Percentiles rank a stretch among this genome's conserved stretches.
These are phyloP conservation scores for Typhlichthys eigenmanni DNA, from an alignment of 2,797 vertebrate species.

Conservation along the genomic window DNA sequence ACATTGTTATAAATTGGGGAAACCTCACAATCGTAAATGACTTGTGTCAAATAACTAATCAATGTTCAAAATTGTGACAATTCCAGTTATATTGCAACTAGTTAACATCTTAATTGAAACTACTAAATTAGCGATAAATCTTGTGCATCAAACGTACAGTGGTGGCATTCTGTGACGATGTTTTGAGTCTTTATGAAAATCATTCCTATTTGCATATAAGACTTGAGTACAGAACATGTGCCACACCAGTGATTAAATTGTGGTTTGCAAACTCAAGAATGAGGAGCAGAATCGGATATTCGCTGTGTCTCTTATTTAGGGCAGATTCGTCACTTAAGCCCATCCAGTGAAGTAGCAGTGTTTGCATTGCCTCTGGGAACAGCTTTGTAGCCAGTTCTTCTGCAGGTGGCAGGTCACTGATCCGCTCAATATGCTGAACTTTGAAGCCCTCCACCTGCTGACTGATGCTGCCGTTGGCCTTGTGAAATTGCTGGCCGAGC, in stretches of 20 bases:
- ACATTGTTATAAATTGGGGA: too few relatives aligned
- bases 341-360: constrained; percentile 84
- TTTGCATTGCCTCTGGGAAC: constrained; percentile 83
- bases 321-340: constrained; percentile 75
- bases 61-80: too few relatives aligned
- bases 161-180: neutral
- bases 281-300: constrained; percentile 83
- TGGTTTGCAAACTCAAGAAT: constrained; percentile 86
- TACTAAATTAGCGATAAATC: too few relatives aligned
- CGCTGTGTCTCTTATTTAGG: constrained; percentile 77
- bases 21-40: too few relatives aligned
- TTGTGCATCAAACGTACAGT: neutral
- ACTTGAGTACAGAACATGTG: constrained; percentile 85
- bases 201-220: constrained; percentile 77
- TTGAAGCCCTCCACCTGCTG: constrained; percentile 82
- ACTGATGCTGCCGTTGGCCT: constrained; percentile 78
- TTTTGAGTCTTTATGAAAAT: neutral
- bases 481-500: constrained; percentile 81
- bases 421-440: constrained; percentile 80
- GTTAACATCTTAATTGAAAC: too few relatives aligned
- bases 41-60: too few relatives aligned
- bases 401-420: constrained; percentile 81
- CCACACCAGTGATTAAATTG: constrained; percentile 85
- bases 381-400: constrained; percentile 78
- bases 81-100: too few relatives aligned